Percentiles rank a stretch among this genome's conserved stretches.
phyloP scores from a whole-genome alignment of 2,113 vertebrate species.

The Telmatochromis bifrenatus region DNA sequence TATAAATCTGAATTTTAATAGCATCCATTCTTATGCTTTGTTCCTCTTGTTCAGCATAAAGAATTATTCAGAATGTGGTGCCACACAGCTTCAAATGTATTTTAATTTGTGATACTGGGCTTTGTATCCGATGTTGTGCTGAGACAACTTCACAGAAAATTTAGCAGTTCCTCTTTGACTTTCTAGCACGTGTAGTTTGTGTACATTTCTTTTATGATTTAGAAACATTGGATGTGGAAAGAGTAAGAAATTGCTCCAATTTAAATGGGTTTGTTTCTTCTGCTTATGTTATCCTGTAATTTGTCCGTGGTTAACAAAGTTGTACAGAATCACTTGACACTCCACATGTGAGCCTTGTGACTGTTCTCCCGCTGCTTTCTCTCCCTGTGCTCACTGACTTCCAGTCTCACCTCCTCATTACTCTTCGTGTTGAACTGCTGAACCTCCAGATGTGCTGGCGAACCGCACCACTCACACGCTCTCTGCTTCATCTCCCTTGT shows the following conservation, averaged over 20 bases:
- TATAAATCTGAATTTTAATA: neutral
- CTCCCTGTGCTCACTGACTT: neutral
- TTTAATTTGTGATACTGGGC: neutral
- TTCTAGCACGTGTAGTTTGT: neutral
- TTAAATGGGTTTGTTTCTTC: neutral
- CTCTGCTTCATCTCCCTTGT: neutral
- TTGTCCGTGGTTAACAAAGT: neutral
- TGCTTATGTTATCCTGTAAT: neutral
- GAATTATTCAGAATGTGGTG: neutral
- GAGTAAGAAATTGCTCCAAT: neutral
- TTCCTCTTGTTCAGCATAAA: fast-evolving
- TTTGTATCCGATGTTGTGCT: neutral
- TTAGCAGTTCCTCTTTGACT: neutral
- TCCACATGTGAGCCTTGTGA: neutral
- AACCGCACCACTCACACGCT: neutral
- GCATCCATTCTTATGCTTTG: neutral
- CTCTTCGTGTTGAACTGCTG: conserved; percentile 12
- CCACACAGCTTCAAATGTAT: neutral
- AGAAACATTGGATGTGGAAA: neutral
- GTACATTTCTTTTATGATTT: neutral
- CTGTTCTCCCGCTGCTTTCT: neutral
- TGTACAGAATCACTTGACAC: neutral
- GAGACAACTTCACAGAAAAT: fast-evolving
- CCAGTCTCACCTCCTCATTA: neutral
- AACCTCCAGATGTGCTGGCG: conserved; percentile 5